Conservation (phyloP, 53 echinoderm and acorn worm species). For the Patiria pectinifera region DNA sequence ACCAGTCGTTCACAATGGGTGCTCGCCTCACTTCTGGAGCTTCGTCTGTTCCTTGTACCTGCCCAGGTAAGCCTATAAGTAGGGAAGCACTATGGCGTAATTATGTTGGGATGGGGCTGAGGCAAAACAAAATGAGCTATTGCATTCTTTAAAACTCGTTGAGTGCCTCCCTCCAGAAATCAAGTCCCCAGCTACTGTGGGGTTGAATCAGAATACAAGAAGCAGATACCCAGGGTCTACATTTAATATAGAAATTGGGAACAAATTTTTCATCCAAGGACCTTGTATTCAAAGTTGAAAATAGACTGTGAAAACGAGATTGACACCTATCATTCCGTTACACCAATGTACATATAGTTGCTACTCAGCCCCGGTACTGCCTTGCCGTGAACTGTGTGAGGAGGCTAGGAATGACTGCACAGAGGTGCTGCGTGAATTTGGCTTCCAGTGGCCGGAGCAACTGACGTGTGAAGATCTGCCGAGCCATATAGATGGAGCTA, state of each 20-base stretch:
- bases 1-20: background rate
- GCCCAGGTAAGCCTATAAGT: background rate
- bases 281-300: background rate
- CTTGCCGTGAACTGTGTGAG: constrained; percentile 51
- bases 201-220: too few relatives aligned
- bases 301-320: background rate
- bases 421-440: background rate
- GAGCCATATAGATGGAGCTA: background rate
- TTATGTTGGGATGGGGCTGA: too few relatives aligned
- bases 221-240: too few relatives aligned
- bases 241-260: too few relatives aligned
- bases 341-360: background rate
- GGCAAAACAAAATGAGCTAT: too few relatives aligned
- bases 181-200: too few relatives aligned
- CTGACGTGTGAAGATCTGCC: constrained; percentile 19
- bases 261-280: too few relatives aligned
- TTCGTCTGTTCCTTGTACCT: constrained; percentile 56
- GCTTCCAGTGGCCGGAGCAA: constrained; percentile 1
- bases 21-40: constrained; percentile 53
- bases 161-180: too few relatives aligned
- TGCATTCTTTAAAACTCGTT: too few relatives aligned
- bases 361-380: background rate
- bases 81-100: too few relatives aligned
- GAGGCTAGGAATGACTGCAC: constrained; percentile 31
- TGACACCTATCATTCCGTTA: constrained; percentile 33